These are phyloP conservation scores for Sesia bembeciformis DNA, from an alignment of 2,888 invertebrate genomes.

Conservation along the genomic window DNA sequence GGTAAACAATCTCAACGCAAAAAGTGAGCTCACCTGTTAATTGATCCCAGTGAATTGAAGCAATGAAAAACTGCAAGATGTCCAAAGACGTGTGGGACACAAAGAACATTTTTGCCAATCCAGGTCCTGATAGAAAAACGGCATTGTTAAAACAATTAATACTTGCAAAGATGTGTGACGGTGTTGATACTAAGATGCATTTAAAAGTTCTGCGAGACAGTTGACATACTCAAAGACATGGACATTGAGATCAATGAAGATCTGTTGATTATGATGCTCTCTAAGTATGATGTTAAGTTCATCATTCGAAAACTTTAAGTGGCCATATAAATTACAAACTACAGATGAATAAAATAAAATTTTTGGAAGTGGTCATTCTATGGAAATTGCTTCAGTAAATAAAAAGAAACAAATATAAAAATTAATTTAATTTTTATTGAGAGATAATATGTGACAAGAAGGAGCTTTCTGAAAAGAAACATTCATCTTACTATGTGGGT, in stretches of 20 bases:
- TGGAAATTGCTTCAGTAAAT: no score
- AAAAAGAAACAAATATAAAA: neutral
- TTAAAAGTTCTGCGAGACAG: neutral
- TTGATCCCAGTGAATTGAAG: neutral
- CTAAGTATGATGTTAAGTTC: constrained; percentile 6
- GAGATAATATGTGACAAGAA: no score
- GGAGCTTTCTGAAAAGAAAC: no score
- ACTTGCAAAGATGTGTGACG: neutral
- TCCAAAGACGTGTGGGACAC: neutral
- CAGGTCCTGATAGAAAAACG: neutral
- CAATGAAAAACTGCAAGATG: neutral
- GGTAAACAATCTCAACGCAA: neutral
- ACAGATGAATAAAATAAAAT: constrained; percentile 10
- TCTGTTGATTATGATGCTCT: constrained; percentile 7
- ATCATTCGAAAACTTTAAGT: constrained; percentile 6
- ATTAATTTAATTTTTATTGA: neutral
- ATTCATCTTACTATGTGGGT: no score
- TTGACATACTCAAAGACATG: constrained; percentile 11
- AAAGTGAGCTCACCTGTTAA: neutral
- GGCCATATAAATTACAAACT: constrained; percentile 2
- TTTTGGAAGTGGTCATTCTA: constrained; percentile 12
- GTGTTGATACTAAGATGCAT: neutral
- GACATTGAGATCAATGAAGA: constrained; percentile 14
- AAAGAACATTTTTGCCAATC: neutral
- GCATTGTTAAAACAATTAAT: neutral